Base-by-base conservation (phyloP, 2,113 vertebrate genomes). In the Cyphomyrus plagiostoma region DNA sequence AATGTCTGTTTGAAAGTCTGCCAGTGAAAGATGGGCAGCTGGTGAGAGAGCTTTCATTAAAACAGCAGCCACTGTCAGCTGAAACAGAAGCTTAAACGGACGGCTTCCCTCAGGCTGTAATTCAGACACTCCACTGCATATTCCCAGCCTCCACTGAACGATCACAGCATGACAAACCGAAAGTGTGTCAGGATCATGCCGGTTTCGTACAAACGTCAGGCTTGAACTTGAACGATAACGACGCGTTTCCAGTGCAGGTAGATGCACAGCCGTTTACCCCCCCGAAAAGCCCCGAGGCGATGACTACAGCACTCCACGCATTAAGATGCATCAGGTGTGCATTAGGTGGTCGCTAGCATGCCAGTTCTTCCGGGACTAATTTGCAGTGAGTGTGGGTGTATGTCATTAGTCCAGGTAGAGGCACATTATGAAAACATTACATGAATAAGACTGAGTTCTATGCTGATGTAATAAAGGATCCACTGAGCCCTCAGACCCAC, bases 371-470 rank as follows among this genome's bases (percentile, higher is more conserved):
- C 77, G 45, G 77, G 39, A 39, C 39, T 45, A 45, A 82, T 82
- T 84, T 48, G 23, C 42, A 23, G 77, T 13, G 42, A 84, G 82
- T 84, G 82, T 84, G 82, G 82, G 45, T 48, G 82, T 84, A 84
- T 84, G 39, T 84, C 19, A 84, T 84, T 84, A 84, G 82, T n/a
- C 45, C 19, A 39, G 82, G 45, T 84, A n/a, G 82, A 84, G 39
- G 77, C 45, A 84, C 52, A 56, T 70, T 39, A 89, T 11, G 83
- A 88, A 89, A 49, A 26, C 45, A 89, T 90, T 86, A 90, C 56
- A 56, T 58, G 45, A 88, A 70, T 90, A 42, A 88, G 48, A 91
- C 66, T 90, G 46, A 70, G 90, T 88, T 86, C 48, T 58, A 88
- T 88, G 88, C 74, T 90, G 89, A 91, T 90, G 52, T 49, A 35